Conservation (phyloP, 2,113 vertebrate genomes). For the Microcebus griseorufus region DNA sequence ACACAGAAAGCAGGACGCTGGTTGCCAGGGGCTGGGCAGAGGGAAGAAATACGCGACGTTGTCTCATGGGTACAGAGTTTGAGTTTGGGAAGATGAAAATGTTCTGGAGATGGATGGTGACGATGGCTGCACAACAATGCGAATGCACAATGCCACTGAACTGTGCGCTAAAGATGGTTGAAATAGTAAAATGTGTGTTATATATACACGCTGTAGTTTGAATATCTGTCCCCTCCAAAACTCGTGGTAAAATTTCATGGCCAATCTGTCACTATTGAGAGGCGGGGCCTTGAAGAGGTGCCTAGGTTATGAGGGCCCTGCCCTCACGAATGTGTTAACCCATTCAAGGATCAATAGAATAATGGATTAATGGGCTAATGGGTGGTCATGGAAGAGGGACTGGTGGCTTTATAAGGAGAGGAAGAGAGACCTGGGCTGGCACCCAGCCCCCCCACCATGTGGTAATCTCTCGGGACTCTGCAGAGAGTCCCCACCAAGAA, state of each 20-base stretch:
- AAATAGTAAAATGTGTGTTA: neutral
- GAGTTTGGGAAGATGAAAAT: neutral
- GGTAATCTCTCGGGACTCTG: neutral
- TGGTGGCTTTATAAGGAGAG: neutral
- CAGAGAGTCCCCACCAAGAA: neutral
- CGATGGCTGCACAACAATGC: rapidly evolving
- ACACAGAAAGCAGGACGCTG: neutral
- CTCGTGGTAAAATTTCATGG: neutral
- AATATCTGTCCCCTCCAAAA: neutral
- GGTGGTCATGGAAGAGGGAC: neutral
- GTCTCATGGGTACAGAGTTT: neutral
- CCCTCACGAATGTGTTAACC: neutral
- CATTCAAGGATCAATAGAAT: neutral
- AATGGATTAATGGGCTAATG: neutral
- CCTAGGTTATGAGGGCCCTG: neutral
- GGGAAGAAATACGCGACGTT: no score
- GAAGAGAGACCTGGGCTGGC: neutral
- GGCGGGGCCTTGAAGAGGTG: neutral
- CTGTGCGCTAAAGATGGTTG: no score
- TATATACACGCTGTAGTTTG: neutral
- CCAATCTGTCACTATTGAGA: neutral
- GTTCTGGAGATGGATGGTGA: neutral
- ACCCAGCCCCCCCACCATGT: neutral
- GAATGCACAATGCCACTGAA: neutral
- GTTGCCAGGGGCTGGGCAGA: neutral